These are phyloP conservation scores for Drosophila cyrtoloma DNA, from an alignment of 2,888 invertebrate species.

Conservation along the genomic window DNA sequence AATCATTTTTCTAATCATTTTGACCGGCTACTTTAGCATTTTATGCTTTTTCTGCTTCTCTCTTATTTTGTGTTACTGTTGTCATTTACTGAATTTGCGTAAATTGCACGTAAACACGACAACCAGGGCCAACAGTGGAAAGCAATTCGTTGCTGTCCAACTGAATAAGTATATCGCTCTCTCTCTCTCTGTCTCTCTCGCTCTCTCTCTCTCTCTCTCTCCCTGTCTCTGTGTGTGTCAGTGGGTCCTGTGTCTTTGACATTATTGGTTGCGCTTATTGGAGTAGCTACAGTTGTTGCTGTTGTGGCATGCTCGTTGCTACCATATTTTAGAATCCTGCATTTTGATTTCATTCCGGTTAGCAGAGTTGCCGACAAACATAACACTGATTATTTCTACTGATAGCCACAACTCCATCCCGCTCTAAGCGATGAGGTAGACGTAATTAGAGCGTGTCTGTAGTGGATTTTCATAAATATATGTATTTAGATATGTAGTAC, in stretches of 20 bases:
- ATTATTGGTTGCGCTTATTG: slow-evolving; percentile 18
- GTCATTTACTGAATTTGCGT: slow-evolving; percentile 71
- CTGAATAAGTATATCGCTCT: slow-evolving; percentile 17
- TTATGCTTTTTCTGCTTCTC: neutral
- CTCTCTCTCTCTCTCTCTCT: neutral
- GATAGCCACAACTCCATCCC: slow-evolving; percentile 24
- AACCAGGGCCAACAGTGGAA: slow-evolving; percentile 26
- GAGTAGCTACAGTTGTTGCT: slow-evolving; percentile 3
- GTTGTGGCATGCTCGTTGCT: slow-evolving; percentile 39
- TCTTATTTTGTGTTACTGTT: slow-evolving; percentile 20
- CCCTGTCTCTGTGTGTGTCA: neutral
- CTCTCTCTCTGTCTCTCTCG: neutral
- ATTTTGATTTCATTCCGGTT: slow-evolving; percentile 64
- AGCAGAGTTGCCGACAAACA: slow-evolving; percentile 19
- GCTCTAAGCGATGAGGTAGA: slow-evolving; percentile 6
- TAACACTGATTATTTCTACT: slow-evolving; percentile 37
- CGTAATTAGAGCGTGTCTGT: slow-evolving; percentile 12
- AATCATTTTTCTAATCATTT: slow-evolving; percentile 34
- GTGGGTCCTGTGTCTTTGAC: slow-evolving; percentile 18
- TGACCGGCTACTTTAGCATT: slow-evolving; percentile 22
- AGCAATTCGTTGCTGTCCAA: slow-evolving; percentile 37
- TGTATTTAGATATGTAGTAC: neutral
- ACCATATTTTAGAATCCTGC: slow-evolving; percentile 57
- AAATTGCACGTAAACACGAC: slow-evolving; percentile 72
- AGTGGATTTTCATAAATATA: slow-evolving; percentile 3